phyloP scores from a whole-genome alignment of 2,797 vertebrate species.

The Prunella strophiata region DNA sequence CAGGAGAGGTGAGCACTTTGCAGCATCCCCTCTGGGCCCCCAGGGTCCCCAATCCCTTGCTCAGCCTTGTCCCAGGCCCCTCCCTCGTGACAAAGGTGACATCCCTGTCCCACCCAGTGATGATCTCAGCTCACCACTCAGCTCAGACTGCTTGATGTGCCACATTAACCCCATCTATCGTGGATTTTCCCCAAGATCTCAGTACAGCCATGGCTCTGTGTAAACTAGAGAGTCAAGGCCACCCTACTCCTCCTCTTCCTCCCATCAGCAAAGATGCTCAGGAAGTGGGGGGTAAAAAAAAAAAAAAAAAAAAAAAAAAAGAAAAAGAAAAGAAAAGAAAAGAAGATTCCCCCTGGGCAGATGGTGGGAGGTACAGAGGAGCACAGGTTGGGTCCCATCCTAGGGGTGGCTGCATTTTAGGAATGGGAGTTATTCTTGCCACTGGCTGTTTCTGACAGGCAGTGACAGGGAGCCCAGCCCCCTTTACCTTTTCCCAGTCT shows the following conservation, averaged over 20 bases:
- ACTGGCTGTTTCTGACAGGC: fast-evolving
- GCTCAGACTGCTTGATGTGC: background rate
- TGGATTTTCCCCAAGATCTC: background rate
- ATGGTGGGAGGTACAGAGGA: background rate
- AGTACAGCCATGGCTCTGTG: conserved; percentile 5
- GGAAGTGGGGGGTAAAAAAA: background rate
- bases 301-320: background rate
- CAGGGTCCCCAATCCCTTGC: background rate
- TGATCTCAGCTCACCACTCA: background rate
- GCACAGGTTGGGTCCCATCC: background rate
- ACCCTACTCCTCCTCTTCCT: background rate
- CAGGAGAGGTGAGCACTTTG: background rate
- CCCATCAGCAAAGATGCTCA: background rate
- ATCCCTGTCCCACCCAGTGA: fast-evolving
- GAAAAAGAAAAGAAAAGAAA: background rate
- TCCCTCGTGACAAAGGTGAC: background rate
- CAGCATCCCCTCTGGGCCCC: background rate
- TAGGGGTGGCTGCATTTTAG: background rate
- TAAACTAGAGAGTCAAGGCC: conserved; percentile 25
- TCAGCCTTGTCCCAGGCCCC: background rate
- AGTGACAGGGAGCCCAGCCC: fast-evolving
- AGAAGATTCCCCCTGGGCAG: background rate
- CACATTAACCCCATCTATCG: background rate
- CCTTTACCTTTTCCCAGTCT: background rate
- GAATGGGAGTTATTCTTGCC: background rate